These are phyloP conservation scores for Aptenodytes forsteri DNA, from an alignment of 2,113 vertebrate species.

Conservation along the genomic window DNA sequence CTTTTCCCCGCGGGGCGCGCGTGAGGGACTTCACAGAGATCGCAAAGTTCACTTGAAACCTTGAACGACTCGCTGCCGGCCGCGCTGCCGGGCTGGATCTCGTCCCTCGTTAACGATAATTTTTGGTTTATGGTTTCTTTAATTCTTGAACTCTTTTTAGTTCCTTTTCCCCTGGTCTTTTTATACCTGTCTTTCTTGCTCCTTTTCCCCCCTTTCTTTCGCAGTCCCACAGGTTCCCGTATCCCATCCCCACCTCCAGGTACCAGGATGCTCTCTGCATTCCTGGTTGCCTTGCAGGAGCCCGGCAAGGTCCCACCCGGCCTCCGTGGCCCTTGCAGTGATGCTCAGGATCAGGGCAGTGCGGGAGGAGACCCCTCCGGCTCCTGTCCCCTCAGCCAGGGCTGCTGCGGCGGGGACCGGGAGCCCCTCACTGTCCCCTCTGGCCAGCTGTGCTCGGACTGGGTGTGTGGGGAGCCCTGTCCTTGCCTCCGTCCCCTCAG, in stretches of 20 bases:
- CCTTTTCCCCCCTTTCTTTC: neutral
- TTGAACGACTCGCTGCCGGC: accelerated
- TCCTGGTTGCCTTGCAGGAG: neutral
- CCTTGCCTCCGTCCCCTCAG: neutral
- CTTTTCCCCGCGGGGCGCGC: neutral
- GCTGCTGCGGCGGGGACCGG: neutral
- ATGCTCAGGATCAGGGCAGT: neutral
- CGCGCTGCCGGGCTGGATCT: accelerated
- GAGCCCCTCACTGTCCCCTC: neutral
- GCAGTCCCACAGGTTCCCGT: accelerated
- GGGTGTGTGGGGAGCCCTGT: neutral
- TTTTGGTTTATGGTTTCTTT: neutral
- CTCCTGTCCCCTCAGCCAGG: neutral
- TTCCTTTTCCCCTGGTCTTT: neutral
- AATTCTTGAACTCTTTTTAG: neutral
- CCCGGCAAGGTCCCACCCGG: neutral
- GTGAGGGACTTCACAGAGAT: neutral
- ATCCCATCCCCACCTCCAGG: neutral
- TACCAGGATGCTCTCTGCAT: neutral
- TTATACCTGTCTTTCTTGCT: neutral
- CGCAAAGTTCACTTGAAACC: neutral
- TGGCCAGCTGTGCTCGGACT: accelerated
- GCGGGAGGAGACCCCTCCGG: neutral
- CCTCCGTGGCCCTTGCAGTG: neutral
- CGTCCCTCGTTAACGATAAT: accelerated